Conservation (phyloP, 2,113 vertebrate species). For the Clarias macrocephalus region DNA sequence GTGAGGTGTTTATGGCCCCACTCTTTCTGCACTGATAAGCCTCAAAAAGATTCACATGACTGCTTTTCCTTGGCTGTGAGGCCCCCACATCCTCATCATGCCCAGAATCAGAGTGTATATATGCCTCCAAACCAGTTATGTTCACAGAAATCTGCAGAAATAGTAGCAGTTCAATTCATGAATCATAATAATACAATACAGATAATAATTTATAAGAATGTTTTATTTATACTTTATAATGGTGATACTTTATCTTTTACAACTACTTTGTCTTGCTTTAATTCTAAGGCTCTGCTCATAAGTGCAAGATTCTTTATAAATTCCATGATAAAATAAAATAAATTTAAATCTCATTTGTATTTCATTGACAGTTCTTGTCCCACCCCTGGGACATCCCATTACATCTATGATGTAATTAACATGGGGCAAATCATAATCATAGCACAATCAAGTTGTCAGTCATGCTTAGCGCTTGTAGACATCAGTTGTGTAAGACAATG, state of each 20-base stretch:
- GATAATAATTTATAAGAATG: neutral
- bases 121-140: slow-evolving; percentile 4
- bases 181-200: neutral
- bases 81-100: slow-evolving; percentile 55
- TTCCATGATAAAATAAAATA: neutral
- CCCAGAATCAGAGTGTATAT: slow-evolving; percentile 52
- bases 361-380: neutral
- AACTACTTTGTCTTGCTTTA: neutral
- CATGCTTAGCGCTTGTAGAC: neutral
- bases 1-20: slow-evolving; percentile 23
- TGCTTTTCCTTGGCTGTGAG: slow-evolving; percentile 56
- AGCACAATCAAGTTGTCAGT: slow-evolving; percentile 5
- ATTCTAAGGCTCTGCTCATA: neutral
- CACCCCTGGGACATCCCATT: neutral
- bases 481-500: neutral
- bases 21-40: slow-evolving; percentile 65
- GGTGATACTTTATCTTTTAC: neutral
- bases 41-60: slow-evolving; percentile 76
- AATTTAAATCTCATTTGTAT: neutral
- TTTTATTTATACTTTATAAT: no score
- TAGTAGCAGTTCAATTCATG: neutral
- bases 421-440: neutral
- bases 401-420: neutral
- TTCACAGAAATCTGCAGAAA: slow-evolving; percentile 13
- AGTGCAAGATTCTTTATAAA: neutral